phyloP scores from a whole-genome alignment of 1,140 invertebrate species.

The Drosophila micromelanica region DNA sequence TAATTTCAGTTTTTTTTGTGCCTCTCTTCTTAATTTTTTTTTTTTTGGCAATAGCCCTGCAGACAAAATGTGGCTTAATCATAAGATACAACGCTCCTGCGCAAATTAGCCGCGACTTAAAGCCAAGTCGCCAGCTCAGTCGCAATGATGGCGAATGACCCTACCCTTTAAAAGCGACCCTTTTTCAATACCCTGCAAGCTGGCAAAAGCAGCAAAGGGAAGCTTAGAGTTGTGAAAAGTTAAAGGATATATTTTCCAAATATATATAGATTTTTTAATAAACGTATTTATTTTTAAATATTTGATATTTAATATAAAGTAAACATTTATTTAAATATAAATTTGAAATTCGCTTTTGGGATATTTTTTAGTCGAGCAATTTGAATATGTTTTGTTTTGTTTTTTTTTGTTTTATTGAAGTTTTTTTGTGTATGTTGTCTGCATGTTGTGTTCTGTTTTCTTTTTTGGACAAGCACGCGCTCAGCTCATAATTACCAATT shows the following conservation, averaged over 20 bases:
- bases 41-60: conserved; percentile 46
- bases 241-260: neutral
- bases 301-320: neutral
- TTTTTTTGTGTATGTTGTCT: conserved; percentile 20
- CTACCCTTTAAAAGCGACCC: conserved; percentile 29
- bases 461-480: conserved; percentile 58
- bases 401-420: conserved; percentile 18
- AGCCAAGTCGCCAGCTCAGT: conserved; percentile 13
- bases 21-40: neutral
- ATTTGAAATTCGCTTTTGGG: neutral
- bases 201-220: neutral
- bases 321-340: neutral
- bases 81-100: conserved; percentile 45
- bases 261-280: too few relatives aligned
- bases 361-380: conserved; percentile 6
- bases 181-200: conserved; percentile 22
- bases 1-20: conserved; percentile 39
- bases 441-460: conserved; percentile 34
- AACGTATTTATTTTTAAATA: too few relatives aligned
- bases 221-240: neutral
- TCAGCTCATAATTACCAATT: conserved; percentile 66
- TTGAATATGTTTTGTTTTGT: neutral
- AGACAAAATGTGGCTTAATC: conserved; percentile 60
- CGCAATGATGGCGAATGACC: conserved; percentile 32
- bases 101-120: conserved; percentile 55